A percentile compares a stretch with the other conserved stretches of the same genome.
phyloP scores from a whole-genome alignment of 2,888 invertebrate genomes.

The Hyposoter dolosus region DNA sequence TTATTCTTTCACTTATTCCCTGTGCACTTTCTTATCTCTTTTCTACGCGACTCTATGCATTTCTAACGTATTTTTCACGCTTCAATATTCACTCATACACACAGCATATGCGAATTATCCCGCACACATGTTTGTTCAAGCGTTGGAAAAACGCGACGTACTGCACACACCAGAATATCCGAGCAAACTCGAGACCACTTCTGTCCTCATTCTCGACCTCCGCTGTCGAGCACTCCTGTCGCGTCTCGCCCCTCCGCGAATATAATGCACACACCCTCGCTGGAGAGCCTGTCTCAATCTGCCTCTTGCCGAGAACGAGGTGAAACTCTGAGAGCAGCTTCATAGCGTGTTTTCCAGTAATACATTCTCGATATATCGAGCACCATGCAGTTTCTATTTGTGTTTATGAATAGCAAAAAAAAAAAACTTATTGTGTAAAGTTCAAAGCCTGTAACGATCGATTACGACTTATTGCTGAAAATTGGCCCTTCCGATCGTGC shows the following conservation, averaged over 20 bases:
- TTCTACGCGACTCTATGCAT: constrained; percentile 53
- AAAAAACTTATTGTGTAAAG: not conserved
- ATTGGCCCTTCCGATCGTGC: not conserved
- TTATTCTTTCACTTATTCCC: not conserved
- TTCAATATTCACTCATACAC: not conserved
- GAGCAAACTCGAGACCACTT: constrained; percentile 44
- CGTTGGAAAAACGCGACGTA: constrained; percentile 12
- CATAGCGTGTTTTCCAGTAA: not conserved
- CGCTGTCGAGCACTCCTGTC: constrained; percentile 34
- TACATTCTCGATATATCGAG: not conserved
- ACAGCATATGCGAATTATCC: constrained; percentile 36
- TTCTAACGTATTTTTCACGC: constrained; percentile 45
- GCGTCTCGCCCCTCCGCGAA: not conserved
- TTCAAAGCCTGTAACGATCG: not conserved
- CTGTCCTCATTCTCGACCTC: constrained; percentile 35
- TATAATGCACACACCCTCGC: not conserved
- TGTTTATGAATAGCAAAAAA: not conserved
- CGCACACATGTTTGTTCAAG: constrained; percentile 30
- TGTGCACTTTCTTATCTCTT: not conserved
- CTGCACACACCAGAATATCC: not conserved
- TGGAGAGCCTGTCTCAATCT: constrained; percentile 21
- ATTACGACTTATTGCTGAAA: not conserved
- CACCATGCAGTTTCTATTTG: not conserved
- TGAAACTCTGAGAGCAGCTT: not conserved
- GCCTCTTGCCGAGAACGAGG: constrained; percentile 18